Conservation (phyloP, 2,888 invertebrate genomes). For the Amphimallon solstitiale region DNA sequence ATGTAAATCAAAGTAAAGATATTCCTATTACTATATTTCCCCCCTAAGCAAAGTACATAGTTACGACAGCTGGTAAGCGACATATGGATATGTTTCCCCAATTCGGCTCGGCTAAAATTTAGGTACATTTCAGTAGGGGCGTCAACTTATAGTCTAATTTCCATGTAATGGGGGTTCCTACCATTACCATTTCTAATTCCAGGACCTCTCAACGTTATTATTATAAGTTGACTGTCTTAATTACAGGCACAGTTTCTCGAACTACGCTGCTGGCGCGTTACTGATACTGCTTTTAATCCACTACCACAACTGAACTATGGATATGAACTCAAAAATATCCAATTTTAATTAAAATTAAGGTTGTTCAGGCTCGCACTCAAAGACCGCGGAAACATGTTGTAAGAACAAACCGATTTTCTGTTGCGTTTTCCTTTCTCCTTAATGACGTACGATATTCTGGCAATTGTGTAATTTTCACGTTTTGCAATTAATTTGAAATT, state of each 20-base stretch:
- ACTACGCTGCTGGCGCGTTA: constrained; percentile 43
- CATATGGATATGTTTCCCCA: constrained; percentile 24
- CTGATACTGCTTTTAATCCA: constrained; percentile 43
- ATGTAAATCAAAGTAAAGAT: background rate
- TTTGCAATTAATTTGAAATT: constrained; percentile 18
- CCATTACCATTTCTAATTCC: constrained; percentile 53
- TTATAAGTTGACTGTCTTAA: constrained; percentile 54
- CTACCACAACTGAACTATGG: background rate
- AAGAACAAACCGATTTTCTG: constrained; percentile 1
- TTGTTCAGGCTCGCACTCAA: background rate
- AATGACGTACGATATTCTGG: background rate
- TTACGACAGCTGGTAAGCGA: constrained; percentile 3
- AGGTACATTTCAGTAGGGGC: constrained; percentile 49
- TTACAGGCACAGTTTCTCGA: constrained; percentile 47
- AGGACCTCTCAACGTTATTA: constrained; percentile 50
- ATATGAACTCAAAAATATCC: constrained; percentile 22
- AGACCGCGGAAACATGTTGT: background rate
- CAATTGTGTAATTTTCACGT: constrained; percentile 27
- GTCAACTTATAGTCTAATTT: constrained; percentile 53
- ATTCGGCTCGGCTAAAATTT: constrained; percentile 45
- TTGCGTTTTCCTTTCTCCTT: background rate
- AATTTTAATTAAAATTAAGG: constrained; percentile 31
- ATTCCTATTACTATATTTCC: background rate
- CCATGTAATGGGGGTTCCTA: constrained; percentile 51
- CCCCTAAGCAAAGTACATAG: background rate